Conservation (phyloP, 1,140 invertebrate species). For the Philopotamus ludificatus region DNA sequence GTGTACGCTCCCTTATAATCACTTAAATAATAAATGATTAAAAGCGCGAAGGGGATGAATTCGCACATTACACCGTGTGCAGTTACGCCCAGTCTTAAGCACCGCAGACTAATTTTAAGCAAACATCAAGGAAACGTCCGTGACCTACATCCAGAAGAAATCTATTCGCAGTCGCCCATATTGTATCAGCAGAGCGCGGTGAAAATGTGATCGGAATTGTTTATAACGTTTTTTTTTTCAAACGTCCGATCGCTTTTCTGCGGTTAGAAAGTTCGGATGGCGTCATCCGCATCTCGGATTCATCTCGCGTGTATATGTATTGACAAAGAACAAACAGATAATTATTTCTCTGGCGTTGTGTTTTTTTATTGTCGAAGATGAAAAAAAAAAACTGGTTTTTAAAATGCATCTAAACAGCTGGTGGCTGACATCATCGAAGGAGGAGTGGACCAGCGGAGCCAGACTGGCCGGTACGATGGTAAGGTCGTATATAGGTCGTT, state of each 20-base stretch:
- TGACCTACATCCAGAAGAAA: not conserved
- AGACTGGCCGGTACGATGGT: not conserved
- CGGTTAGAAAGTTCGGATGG: slow-evolving; percentile 1
- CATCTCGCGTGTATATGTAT: too few relatives aligned
- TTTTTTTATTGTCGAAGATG: not conserved
- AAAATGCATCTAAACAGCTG: not conserved
- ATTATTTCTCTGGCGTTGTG: too few relatives aligned
- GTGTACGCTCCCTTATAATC: too few relatives aligned
- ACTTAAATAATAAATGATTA: too few relatives aligned
- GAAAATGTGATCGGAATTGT: too few relatives aligned
- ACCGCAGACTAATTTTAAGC: not conserved
- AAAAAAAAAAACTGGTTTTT: slow-evolving; percentile 3
- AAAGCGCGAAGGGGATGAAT: too few relatives aligned
- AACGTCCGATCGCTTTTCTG: not conserved
- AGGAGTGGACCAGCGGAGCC: not conserved
- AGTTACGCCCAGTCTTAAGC: too few relatives aligned
- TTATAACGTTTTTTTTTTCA: too few relatives aligned
- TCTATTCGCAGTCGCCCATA: not conserved
- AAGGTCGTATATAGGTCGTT: not conserved
- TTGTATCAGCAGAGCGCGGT: too few relatives aligned
- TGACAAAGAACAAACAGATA: not conserved
- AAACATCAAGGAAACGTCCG: not conserved
- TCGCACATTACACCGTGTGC: too few relatives aligned
- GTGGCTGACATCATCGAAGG: not conserved
- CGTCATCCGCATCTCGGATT: not conserved